Conservation (phyloP, 2,888 invertebrate genomes). For the Drosophila buzzatii region DNA sequence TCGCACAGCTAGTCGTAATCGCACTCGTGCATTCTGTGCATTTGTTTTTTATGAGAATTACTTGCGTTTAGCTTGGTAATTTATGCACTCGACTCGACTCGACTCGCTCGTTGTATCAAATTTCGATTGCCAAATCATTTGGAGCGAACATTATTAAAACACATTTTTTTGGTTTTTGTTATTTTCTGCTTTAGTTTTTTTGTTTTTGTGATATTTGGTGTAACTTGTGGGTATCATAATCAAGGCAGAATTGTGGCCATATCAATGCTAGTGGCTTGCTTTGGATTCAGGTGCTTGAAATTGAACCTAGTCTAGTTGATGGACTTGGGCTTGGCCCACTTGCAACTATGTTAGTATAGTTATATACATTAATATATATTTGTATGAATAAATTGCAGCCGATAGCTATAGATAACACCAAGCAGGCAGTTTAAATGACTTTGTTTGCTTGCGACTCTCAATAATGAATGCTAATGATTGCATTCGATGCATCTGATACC, state of each 20-base stretch:
- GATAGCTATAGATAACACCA: constrained; percentile 24
- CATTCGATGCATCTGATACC: constrained; percentile 22
- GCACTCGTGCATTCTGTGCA: constrained; percentile 50
- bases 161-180: constrained; percentile 33
- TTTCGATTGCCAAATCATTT: constrained; percentile 71
- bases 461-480: constrained; percentile 38
- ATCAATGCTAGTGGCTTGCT: constrained; percentile 16
- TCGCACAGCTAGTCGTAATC: constrained; percentile 34
- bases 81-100: constrained; percentile 55
- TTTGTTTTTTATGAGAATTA: constrained; percentile 67
- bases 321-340: constrained; percentile 53
- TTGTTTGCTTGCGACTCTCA: constrained; percentile 15
- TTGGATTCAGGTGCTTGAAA: constrained; percentile 39
- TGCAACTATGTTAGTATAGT: constrained; percentile 8
- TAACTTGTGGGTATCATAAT: constrained; percentile 47
- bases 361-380: background rate
- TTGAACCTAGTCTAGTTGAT: constrained; percentile 39
- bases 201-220: background rate
- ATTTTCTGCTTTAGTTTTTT: constrained; percentile 3
- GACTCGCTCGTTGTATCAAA: constrained; percentile 46
- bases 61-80: constrained; percentile 59
- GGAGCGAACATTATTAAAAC: constrained; percentile 66
- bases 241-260: constrained; percentile 57
- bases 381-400: constrained; percentile 8
- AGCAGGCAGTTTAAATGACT: constrained; percentile 27